Evolutionary conservation across 2,888 invertebrate species (phyloP).

Genomic region (Papilio demoleus): DNA sequence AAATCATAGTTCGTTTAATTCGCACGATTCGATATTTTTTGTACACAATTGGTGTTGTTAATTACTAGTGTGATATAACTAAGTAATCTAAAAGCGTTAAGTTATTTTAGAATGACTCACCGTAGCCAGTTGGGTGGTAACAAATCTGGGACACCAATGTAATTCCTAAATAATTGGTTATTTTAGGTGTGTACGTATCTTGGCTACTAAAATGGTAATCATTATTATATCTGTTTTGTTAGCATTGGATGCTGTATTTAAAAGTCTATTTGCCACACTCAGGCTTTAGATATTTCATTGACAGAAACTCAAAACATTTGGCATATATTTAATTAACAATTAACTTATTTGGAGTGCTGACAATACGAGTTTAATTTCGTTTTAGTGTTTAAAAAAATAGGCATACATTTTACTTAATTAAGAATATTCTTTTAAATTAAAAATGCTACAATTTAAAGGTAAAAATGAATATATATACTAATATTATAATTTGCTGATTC

Average conservation of each 20-base stretch:
- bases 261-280: too few species aligned
- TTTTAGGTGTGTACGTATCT: background rate
- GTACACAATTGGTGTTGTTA: conserved; percentile 7
- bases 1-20: conserved; percentile 25
- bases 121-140: background rate
- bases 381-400: too few species aligned
- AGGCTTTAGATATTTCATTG: too few species aligned
- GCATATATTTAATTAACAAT: too few species aligned
- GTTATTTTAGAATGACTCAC: background rate
- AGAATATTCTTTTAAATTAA: too few species aligned
- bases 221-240: too few species aligned
- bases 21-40: conserved; percentile 7
- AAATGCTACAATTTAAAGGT: conserved; percentile 2
- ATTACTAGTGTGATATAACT: background rate
- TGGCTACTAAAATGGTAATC: conserved; percentile 1
- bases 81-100: background rate
- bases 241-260: too few species aligned
- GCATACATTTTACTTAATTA: too few species aligned
- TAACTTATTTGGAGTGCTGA: too few species aligned
- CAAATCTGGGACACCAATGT: background rate
- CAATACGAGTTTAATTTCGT: too few species aligned
- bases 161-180: background rate
- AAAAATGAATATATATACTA: background rate
- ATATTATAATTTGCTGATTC: conserved; percentile 14
- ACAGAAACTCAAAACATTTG: too few species aligned